Evolutionary conservation across 2,113 vertebrate species (phyloP).

Genomic region (Calidris pygmaea): DNA sequence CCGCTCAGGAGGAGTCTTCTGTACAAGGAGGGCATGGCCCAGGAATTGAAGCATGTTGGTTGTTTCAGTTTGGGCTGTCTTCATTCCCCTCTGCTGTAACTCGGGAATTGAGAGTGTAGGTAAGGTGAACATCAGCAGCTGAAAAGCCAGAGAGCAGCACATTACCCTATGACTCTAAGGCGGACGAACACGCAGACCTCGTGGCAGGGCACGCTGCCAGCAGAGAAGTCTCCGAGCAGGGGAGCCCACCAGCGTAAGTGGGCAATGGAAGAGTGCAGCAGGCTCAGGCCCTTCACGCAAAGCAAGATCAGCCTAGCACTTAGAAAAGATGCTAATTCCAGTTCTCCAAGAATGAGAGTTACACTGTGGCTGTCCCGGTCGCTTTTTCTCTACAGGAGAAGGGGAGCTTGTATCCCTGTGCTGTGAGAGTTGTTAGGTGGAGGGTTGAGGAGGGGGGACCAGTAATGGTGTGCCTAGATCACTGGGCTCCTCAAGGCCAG

Average conservation of each 20-base stretch:
- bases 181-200: background rate
- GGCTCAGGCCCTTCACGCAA: background rate
- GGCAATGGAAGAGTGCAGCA: background rate
- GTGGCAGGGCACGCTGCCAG: fast-evolving
- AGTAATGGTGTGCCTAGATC: background rate
- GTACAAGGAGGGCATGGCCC: fast-evolving
- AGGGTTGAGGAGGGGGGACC: fast-evolving
- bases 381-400: background rate
- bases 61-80: background rate
- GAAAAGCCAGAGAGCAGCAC: background rate
- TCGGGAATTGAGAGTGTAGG: background rate
- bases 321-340: background rate
- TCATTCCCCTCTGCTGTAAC: background rate
- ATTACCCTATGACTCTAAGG: background rate
- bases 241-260: fast-evolving
- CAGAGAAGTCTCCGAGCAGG: too few species aligned
- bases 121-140: background rate
- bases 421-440: background rate
- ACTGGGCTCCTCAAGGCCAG: background rate
- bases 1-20: background rate
- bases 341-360: background rate
- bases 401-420: background rate
- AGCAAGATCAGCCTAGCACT: background rate
- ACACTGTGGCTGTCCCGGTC: background rate
- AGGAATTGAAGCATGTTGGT: background rate